Percentiles rank a stretch among this genome's conserved stretches.
Conservation (phyloP, 2,113 vertebrate species). For the Scophthalmus maximus region DNA sequence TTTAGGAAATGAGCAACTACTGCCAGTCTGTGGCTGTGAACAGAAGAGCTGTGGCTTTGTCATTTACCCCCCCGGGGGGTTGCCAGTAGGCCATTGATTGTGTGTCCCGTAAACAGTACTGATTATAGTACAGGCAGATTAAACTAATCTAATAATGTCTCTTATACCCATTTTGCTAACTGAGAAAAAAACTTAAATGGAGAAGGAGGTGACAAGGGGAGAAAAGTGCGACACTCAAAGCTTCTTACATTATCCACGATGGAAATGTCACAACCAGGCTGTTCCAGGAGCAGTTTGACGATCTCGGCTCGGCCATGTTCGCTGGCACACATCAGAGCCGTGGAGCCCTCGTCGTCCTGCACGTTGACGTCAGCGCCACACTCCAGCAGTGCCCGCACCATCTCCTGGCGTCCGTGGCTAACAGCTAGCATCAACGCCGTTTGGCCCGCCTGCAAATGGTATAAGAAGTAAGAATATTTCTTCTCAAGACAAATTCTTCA, state of each 20-base stretch:
- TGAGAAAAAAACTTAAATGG: constrained; percentile 2
- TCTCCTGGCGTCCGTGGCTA: constrained; percentile 92
- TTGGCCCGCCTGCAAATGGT: constrained; percentile 88
- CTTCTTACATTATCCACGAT: constrained; percentile 89
- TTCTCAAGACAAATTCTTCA: neutral
- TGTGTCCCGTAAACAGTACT: constrained; percentile 36
- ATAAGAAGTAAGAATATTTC: neutral
- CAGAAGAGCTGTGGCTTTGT: constrained; percentile 21
- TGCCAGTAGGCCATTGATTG: constrained; percentile 22
- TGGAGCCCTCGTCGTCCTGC: constrained; percentile 95
- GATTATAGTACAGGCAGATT: constrained; percentile 13
- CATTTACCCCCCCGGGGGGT: constrained; percentile 22
- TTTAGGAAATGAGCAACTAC: too few relatives aligned
- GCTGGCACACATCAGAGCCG: constrained; percentile 94
- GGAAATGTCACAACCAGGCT: constrained; percentile 88
- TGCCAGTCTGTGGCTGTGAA: neutral
- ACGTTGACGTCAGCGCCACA: constrained; percentile 89
- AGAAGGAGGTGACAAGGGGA: constrained; percentile 23
- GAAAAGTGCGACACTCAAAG: constrained; percentile 25
- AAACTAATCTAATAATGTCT: constrained; percentile 43
- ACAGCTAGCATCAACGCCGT: constrained; percentile 94
- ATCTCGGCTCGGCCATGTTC: constrained; percentile 92
- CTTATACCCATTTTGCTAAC: constrained; percentile 1
- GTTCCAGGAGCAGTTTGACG: constrained; percentile 89
- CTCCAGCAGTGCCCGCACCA: constrained; percentile 89